phyloP scores from a whole-genome alignment of 2,113 vertebrate genomes.

The Misgurnus anguillicaudatus region DNA sequence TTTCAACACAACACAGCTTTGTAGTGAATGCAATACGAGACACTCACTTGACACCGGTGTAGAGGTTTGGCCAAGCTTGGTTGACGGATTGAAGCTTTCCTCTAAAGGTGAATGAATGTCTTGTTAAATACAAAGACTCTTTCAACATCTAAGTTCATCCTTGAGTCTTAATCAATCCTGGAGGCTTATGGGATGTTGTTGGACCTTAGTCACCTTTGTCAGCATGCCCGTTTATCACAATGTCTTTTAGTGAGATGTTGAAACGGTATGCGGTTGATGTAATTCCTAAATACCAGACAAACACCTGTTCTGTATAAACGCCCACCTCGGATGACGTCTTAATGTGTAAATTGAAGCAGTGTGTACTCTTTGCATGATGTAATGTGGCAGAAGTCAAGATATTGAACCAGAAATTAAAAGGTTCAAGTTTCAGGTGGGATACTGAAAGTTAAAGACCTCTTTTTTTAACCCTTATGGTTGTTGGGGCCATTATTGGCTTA shows the following conservation, averaged over 20 bases:
- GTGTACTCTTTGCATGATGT: background rate
- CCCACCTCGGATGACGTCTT: constrained; percentile 34
- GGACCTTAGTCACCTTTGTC: constrained; percentile 46
- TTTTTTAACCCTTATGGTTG: too few species aligned
- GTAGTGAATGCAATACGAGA: constrained; percentile 27
- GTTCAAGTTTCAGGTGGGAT: background rate
- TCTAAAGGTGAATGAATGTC: constrained; percentile 43
- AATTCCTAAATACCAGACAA: constrained; percentile 39
- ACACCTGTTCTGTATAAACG: constrained; percentile 32
- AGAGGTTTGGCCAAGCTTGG: background rate
- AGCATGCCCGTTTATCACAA: constrained; percentile 43
- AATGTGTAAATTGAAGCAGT: constrained; percentile 12
- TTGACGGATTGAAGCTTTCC: constrained; percentile 33
- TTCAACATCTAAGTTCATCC: constrained; percentile 45
- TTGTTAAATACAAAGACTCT: constrained; percentile 51
- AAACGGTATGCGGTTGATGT: constrained; percentile 35
- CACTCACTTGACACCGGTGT: background rate
- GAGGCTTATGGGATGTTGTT: constrained; percentile 54
- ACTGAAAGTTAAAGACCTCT: too few species aligned
- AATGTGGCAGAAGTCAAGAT: too few species aligned
- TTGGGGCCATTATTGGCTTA: too few species aligned
- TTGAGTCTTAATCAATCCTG: constrained; percentile 32
- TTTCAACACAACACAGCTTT: constrained; percentile 46
- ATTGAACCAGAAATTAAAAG: background rate
- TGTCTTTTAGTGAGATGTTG: constrained; percentile 42